phyloP scores from a whole-genome alignment of 2,113 vertebrate genomes.

The Ptyas mucosa region DNA sequence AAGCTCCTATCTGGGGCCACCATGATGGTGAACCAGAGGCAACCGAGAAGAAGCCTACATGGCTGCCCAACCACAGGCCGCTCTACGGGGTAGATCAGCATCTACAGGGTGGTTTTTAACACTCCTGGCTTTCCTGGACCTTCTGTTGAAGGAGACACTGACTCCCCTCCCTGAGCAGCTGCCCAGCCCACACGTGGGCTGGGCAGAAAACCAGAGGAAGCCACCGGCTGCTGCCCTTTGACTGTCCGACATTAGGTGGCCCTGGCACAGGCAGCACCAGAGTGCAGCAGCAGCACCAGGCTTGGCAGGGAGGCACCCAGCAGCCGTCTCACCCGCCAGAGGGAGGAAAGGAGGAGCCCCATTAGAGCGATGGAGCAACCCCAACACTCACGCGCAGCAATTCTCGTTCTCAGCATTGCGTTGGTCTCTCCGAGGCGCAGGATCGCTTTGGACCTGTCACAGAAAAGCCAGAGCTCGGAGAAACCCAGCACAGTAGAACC shows the following conservation, averaged over 20 bases:
- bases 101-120: background rate
- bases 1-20: background rate
- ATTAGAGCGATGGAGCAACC: background rate
- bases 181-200: background rate
- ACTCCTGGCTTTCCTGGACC: background rate
- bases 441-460: background rate
- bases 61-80: background rate
- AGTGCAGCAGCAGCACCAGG: background rate
- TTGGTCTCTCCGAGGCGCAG: constrained; percentile 19
- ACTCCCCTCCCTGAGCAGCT: background rate
- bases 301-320: background rate
- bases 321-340: background rate
- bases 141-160: background rate
- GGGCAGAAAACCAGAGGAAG: background rate
- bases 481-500: background rate
- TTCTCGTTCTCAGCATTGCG: background rate
- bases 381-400: background rate
- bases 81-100: background rate
- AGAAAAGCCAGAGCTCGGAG: background rate
- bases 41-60: too few species aligned
- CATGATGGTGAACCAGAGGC: background rate
- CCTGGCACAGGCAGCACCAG: background rate
- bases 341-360: background rate
- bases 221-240: background rate
- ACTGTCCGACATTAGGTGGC: background rate